Evolutionary conservation across 2,113 vertebrate genomes (phyloP), one percentile per base, ranked within the genome.

Genomic region (Petroica traversi): DNA sequence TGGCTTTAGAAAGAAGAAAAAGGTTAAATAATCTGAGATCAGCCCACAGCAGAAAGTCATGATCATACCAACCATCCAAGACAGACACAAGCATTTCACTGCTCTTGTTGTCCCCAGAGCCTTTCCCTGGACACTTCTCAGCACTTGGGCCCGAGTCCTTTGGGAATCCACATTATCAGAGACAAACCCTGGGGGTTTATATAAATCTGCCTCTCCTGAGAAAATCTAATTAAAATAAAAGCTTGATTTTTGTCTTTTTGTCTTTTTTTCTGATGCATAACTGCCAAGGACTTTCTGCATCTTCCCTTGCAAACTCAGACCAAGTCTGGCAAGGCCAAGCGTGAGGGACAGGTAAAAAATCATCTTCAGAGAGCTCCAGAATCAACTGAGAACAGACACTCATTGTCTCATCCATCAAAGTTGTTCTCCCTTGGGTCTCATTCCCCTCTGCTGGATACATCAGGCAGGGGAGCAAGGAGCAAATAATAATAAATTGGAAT

Each of bases 161-260:
- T 40, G 52, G 73, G 59, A 90, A 64, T 43, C 54, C 49, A 20
- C 7, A 1, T 40, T 75, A 57, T 20, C 52, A 40, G 38, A 73
- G 49, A 9, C 54, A 85, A 18, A 66, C 41, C 8, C 31, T 17
- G 41, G 8, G 4, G 64, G 40, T 43, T 80, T 67, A 46, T 29
- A 29, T 19, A 71, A 19, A 69, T 54, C 58, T 36, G 1, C 2
- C 1, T 14, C 23, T 20, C 19, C 51, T 40, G 26, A 52, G 20
- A 29, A 78, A 85, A 57, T 8, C 9, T 46, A 64, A 92, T 58
- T 88, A 68, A 49, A 46, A 69, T 54, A 66, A 76, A 85, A 88
- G 1, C 34, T 51, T 38, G 13, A 2, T 0, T 1, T 68, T 79
- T 76, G 4, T 33, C 4, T 16, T 40, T 14, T 45, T 49, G n/a